These are phyloP conservation scores for Zaprionus lachaisei DNA, from an alignment of 1,140 invertebrate species.

Conservation along the genomic window DNA sequence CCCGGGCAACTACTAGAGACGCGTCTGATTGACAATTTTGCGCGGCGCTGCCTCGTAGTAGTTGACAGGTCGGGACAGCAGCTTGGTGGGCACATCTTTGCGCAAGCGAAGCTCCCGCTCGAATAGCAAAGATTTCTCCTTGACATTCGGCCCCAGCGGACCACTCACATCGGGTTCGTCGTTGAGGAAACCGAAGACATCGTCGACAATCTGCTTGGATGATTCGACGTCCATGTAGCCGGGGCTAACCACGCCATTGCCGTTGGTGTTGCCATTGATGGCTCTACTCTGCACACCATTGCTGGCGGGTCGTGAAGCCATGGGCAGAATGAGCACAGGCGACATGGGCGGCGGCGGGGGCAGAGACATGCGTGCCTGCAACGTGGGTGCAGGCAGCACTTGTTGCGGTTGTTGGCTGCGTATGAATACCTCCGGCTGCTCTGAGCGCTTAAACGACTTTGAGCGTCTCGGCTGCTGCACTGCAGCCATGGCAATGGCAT, in stretches of 20 bases:
- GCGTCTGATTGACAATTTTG: slow-evolving; percentile 73
- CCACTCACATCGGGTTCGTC: slow-evolving; percentile 84
- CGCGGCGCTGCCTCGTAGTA: slow-evolving; percentile 80
- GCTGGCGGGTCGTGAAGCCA: slow-evolving; percentile 30
- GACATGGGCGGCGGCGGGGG: slow-evolving; percentile 55
- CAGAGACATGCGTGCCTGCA: slow-evolving; percentile 66
- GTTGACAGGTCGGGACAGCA: slow-evolving; percentile 81
- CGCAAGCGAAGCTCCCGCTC: slow-evolving; percentile 74
- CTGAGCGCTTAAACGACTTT: slow-evolving; percentile 57
- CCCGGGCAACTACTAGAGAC: slow-evolving; percentile 62
- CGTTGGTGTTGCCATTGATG: slow-evolving; percentile 2
- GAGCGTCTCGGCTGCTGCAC: slow-evolving; percentile 55
- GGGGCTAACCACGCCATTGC: slow-evolving; percentile 32
- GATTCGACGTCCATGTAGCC: slow-evolving; percentile 85
- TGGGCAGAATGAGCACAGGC: background rate
- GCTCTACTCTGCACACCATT: slow-evolving; percentile 6
- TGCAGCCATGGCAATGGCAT: slow-evolving; percentile 64
- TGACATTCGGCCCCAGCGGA: slow-evolving; percentile 77
- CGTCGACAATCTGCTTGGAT: slow-evolving; percentile 85
- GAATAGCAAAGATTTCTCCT: slow-evolving; percentile 82
- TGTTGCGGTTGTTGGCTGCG: background rate
- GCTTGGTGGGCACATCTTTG: slow-evolving; percentile 75
- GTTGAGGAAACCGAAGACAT: slow-evolving; percentile 86
- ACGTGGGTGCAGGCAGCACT: slow-evolving; percentile 50
- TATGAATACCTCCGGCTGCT: slow-evolving; percentile 86